Base-by-base conservation (phyloP, 2,113 vertebrate genomes). In the Perccottus glenii region DNA sequence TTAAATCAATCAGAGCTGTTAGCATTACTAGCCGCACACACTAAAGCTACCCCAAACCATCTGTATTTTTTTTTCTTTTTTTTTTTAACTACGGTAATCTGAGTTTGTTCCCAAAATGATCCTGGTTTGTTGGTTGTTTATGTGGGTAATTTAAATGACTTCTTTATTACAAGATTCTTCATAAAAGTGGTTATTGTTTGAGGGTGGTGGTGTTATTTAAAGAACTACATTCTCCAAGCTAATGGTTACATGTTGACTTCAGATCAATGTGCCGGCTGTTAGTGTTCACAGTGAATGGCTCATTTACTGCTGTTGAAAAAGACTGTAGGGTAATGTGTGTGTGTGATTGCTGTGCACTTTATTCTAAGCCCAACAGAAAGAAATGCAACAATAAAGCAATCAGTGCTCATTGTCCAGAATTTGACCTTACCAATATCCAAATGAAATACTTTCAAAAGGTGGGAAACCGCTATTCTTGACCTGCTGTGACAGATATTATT, bases 361-460 rank as follows among this genome's bases (percentile, higher is more conserved):
- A 14, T 11, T 43, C 6, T 43, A 46, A 46, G 44, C 10, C 4
- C 6, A 6, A 43, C 42, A 45, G 44, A 44, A 44, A 35, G 53
- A 36, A 42, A n/a, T 36, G 36, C 10, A 10, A 55, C 8, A 56
- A 56, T 42, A 32, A 15, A 44, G 11, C 15, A 14, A 60, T 58
- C 52, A 36, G 55, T 36, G 3, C 16, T 57, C 6, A 4, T 38
- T 6, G 27, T 61, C 3, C 64, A 15, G 42, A 27, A 36, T 60
- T 46, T 47, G 43, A 55, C 68, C 42, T 49, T 11, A 42, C 9
- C 15, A 14, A 6, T 47, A 12, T 50, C 43, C 52, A 60, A 73
- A 61, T 40, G 14, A 66, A 60, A 6, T 9, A 45, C 38, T 67
- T 77, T 72, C 48, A 65, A 43, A 75, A 67, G 60, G 46, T 64